These are phyloP conservation scores for Pantherophis vulpinus DNA, from an alignment of 2,797 vertebrate genomes.

Conservation along the genomic window DNA sequence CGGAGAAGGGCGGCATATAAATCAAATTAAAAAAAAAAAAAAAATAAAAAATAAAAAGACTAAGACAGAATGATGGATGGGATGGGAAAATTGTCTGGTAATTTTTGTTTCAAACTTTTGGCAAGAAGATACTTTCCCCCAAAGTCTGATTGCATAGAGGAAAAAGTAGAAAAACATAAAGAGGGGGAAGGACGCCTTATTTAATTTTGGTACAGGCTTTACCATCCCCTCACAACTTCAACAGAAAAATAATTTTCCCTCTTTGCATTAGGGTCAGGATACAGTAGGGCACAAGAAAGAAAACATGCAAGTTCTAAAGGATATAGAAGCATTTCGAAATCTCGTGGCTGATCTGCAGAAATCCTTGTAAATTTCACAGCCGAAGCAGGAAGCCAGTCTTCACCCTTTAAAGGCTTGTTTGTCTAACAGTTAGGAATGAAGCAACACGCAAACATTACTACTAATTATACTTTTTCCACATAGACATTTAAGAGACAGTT, in stretches of 20 bases:
- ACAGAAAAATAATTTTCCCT: not conserved
- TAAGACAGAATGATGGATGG: not conserved
- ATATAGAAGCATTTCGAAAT: not conserved
- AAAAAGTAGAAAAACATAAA: not conserved
- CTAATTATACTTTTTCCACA: conserved; percentile 10
- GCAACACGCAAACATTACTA: not conserved
- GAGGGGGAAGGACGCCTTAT: not conserved
- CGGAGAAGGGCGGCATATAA: too few species aligned
- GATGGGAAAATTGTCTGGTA: not conserved
- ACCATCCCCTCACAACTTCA: not conserved
- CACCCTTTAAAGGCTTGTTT: not conserved
- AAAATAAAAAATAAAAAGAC: too few species aligned
- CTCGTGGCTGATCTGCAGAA: not conserved
- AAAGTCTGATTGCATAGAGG: not conserved
- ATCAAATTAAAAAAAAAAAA: too few species aligned
- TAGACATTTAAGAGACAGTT: conserved; percentile 26
- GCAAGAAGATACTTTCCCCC: not conserved
- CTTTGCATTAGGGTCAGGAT: not conserved
- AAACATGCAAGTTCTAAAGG: not conserved
- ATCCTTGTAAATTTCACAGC: not conserved
- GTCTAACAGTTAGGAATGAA: not conserved
- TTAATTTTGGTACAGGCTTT: not conserved
- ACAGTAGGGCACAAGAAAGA: not conserved
- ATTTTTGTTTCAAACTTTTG: not conserved
- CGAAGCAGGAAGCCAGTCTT: not conserved